Evolutionary conservation across 2,888 invertebrate genomes (phyloP).

Genomic region (Smittia sp.): DNA sequence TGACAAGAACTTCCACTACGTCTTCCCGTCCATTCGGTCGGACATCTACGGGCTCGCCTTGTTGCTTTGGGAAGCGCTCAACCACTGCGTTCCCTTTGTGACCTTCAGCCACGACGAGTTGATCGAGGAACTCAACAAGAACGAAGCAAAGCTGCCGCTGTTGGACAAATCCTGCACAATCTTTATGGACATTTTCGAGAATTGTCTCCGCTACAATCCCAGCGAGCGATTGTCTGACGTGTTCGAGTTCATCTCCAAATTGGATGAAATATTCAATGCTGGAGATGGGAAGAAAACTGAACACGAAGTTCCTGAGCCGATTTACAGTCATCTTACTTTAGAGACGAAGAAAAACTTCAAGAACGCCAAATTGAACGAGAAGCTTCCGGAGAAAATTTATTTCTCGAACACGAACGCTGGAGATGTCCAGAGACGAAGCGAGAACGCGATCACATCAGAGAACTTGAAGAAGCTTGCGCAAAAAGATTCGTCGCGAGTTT

Average conservation of each 20-base stretch:
- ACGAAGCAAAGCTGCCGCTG: slow-evolving; percentile 23
- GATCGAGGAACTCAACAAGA: slow-evolving; percentile 40
- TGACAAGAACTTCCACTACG: slow-evolving; percentile 41
- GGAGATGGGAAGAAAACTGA: neutral
- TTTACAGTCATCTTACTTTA: neutral
- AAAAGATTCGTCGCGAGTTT: slow-evolving; percentile 4
- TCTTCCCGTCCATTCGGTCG: slow-evolving; percentile 43
- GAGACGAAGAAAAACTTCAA: slow-evolving; percentile 17
- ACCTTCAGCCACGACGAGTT: slow-evolving; percentile 43
- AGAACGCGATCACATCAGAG: slow-evolving; percentile 35
- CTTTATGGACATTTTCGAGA: slow-evolving; percentile 29
- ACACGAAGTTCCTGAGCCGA: neutral
- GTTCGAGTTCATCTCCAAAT: slow-evolving; percentile 6
- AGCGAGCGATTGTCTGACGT: neutral
- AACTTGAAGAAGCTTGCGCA: neutral
- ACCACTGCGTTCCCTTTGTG: slow-evolving; percentile 44
- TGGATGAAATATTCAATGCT: neutral
- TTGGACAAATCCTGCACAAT: slow-evolving; percentile 1
- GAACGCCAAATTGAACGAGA: neutral
- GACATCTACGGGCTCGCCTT: slow-evolving; percentile 44
- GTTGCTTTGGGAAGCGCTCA: slow-evolving; percentile 44
- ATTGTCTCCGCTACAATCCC: neutral
- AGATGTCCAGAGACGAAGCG: slow-evolving; percentile 29
- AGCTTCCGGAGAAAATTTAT: slow-evolving; percentile 36
- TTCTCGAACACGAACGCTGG: neutral